These are phyloP conservation scores for Eumeta japonica DNA, from an alignment of 1,140 invertebrate species.

Conservation along the genomic window DNA sequence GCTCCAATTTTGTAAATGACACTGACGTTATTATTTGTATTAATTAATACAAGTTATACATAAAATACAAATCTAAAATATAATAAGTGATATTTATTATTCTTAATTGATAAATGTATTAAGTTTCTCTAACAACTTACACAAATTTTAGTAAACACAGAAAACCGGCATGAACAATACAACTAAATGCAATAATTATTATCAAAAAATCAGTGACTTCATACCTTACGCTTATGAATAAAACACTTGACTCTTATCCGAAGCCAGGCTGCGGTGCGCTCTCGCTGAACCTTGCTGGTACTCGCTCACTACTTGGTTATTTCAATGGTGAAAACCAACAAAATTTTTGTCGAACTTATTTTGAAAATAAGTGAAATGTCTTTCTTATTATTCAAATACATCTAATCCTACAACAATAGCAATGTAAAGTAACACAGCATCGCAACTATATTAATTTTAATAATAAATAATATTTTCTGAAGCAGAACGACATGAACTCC, in stretches of 20 bases:
- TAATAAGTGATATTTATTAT: no score
- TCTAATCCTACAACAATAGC: conserved; percentile 4
- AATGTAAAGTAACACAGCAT: background rate
- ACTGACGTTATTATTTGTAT: no score
- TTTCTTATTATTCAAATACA: conserved; percentile 8
- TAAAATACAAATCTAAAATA: no score
- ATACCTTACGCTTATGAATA: background rate
- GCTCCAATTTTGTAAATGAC: no score
- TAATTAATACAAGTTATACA: no score
- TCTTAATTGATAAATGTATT: no score
- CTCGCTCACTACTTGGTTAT: conserved; percentile 39
- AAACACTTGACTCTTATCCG: conserved; percentile 13
- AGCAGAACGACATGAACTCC: conserved; percentile 26
- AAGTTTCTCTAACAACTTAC: no score
- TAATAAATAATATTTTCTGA: conserved; percentile 23
- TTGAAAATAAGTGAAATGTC: no score
- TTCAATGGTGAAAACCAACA: conserved; percentile 30
- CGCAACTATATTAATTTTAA: conserved; percentile 5
- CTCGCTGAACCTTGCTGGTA: conserved; percentile 30
- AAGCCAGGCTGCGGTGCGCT: conserved; percentile 20
- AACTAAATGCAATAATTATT: no score
- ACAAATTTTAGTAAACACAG: no score
- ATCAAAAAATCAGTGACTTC: conserved; percentile 2
- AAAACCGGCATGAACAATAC: no score
- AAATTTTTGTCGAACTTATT: conserved; percentile 21